These are phyloP conservation scores for Pinna nobilis DNA, from an alignment of 1,140 invertebrate genomes.

Conservation along the genomic window DNA sequence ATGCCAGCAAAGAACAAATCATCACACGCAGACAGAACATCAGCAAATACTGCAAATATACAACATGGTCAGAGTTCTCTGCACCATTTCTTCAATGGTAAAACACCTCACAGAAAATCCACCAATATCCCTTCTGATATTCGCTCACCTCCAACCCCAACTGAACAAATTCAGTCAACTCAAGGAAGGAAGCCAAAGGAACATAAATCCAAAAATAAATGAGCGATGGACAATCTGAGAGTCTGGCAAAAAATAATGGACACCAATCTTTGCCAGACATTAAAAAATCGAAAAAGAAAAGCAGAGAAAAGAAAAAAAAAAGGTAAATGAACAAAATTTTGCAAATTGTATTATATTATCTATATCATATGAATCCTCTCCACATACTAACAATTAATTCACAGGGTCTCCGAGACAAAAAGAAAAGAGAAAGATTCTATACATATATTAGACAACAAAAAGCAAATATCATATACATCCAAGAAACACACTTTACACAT, in stretches of 20 bases:
- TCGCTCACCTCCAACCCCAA: not conserved
- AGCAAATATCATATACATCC: not conserved
- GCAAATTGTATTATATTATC: no score
- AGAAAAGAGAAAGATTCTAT: not conserved
- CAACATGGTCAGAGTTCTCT: not conserved
- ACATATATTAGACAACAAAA: conserved; percentile 7
- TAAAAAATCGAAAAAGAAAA: no score
- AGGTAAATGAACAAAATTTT: no score
- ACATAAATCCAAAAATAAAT: not conserved
- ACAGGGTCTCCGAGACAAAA: not conserved
- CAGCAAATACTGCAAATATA: no score
- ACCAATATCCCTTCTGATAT: not conserved
- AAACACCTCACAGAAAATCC: not conserved
- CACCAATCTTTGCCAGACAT: no score
- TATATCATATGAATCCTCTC: not conserved
- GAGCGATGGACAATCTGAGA: no score
- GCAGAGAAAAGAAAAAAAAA: no score
- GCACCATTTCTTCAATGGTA: not conserved
- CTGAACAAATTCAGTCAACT: not conserved
- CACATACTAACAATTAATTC: not conserved
- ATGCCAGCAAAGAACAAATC: not conserved
- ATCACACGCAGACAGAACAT: no score
- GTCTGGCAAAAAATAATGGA: no score
- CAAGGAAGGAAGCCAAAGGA: not conserved
- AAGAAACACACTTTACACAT: conserved; percentile 8